Base-by-base conservation (phyloP, 2,888 invertebrate genomes). In the Scaptomyza cyrtandrae region DNA sequence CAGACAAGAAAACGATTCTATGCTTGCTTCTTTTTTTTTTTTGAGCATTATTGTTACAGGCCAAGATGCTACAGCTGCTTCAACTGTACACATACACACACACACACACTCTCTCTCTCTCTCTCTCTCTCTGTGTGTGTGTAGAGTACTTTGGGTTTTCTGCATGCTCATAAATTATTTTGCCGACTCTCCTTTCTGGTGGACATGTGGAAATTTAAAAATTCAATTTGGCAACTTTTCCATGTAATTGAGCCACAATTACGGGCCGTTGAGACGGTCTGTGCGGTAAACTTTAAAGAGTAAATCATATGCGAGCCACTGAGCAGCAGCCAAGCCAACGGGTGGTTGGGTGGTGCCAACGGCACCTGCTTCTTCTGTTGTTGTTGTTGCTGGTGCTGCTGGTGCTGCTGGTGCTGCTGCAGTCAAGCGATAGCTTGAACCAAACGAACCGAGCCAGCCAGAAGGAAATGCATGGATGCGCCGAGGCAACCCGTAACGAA, bases 161-260 rank as follows among this genome's bases (percentile, higher is more conserved):
- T 64, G 66, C 75, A 71, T 73, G 71, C 70, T 67, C 86, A 83
- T 83, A 82, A 86, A 82, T 82, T 78, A 82, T 86, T 65, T 63
- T 70, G 73, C 80, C 61, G 75, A 65, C 62, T 66, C 54, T 48
- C 11, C 60, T 50, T 13, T 14, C 49, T 44, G 69, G 41, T 41
- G 69, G 77, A 75, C 75, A 75, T 75, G 78, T 63, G 64, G 33
- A 75, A 84, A 86, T 86, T 86, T 82, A 85, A 87, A 87, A 87
- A 87, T 87, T 85, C 86, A 87, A 85, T 87, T 87, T 82, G 80
- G 86, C 72, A 85, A 85, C 83, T 85, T 85, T 87, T 87, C 86
- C 82, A 82, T 80, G 83, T 85, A 85, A 85, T 85, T 87, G 84
- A 85, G 86, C 86, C 80, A 85, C 87, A 87, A 85, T 85, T 85